Conservation (phyloP, 92 coral and sea anemone genomes). For the Paramuricea clavata region DNA sequence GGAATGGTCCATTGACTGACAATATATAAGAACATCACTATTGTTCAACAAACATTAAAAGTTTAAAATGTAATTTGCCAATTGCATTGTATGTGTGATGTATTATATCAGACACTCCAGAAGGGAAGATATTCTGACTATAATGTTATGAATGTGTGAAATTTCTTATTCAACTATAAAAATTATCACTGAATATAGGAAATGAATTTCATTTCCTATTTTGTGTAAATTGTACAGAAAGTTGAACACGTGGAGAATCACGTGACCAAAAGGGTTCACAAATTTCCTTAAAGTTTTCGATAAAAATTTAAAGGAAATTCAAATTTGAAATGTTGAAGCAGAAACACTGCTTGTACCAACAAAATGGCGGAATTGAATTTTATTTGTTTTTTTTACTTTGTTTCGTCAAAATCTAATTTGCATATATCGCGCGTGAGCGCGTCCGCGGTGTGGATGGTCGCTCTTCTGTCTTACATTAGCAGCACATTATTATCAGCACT, state of each 20-base stretch:
- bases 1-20: too few species aligned
- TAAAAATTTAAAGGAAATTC: background rate
- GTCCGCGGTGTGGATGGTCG: too few species aligned
- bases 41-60: too few species aligned
- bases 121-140: background rate
- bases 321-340: background rate
- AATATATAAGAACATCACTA: too few species aligned
- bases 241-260: background rate
- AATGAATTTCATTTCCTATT: background rate
- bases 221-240: background rate
- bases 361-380: background rate
- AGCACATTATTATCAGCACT: too few species aligned
- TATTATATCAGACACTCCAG: background rate
- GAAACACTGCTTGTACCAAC: background rate
- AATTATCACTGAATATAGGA: too few species aligned
- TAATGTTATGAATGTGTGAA: background rate
- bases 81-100: background rate
- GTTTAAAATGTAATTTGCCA: background rate
- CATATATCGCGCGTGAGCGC: too few species aligned
- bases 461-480: too few species aligned
- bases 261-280: background rate
- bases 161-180: too few species aligned
- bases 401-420: too few species aligned
- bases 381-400: too few species aligned
- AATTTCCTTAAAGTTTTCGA: background rate